Conservation (phyloP, 2,888 invertebrate genomes). For the Acanthoscelides obtectus region DNA sequence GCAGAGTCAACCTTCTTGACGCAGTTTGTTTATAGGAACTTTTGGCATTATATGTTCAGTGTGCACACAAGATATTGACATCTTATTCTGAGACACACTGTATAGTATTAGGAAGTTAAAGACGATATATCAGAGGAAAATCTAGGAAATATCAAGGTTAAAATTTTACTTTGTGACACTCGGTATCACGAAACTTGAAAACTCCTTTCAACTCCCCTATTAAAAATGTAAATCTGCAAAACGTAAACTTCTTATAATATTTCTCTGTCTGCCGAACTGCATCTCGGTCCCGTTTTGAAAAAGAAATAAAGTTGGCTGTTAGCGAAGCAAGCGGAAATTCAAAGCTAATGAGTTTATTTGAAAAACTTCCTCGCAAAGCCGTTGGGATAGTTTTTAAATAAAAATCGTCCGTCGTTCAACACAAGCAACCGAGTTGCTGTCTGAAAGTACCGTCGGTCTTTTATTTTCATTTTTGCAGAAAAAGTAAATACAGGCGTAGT, state of each 20-base stretch:
- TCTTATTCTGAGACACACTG: no score
- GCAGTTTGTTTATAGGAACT: no score
- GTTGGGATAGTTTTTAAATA: neutral
- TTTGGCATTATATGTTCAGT: no score
- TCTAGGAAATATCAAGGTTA: no score
- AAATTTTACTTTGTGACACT: no score
- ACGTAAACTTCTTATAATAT: neutral
- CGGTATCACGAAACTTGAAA: neutral
- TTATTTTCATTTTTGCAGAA: neutral
- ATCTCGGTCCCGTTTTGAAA: neutral
- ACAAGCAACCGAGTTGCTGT: neutral
- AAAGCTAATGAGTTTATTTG: neutral
- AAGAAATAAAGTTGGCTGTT: neutral
- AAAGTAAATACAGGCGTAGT: neutral
- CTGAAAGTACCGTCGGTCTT: neutral
- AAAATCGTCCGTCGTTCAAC: neutral
- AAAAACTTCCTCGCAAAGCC: neutral
- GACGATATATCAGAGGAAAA: no score
- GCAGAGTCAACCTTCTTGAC: no score
- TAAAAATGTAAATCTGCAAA: neutral
- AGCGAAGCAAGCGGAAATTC: neutral
- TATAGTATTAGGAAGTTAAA: no score
- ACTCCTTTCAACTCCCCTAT: neutral
- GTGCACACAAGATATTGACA: no score
- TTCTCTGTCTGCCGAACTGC: neutral